Base-by-base conservation (phyloP, 2,888 invertebrate genomes). In the Parascotia fuliginaria region DNA sequence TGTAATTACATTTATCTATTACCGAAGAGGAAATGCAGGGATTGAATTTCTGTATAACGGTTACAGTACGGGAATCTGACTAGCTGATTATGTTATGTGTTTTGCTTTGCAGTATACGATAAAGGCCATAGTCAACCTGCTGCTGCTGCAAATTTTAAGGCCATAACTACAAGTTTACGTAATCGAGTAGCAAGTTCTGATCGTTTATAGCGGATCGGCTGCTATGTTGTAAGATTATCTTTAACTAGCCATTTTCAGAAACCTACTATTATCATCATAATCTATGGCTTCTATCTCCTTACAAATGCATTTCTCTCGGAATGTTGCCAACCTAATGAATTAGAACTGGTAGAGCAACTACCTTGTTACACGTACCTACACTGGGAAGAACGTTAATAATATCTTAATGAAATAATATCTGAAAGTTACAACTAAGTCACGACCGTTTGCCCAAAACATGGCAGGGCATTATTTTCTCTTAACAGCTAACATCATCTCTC, bases 131-230 rank as follows among this genome's bases (percentile, higher is more conserved):
- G 19, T 5, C 19, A 5, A 19, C 19, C 19, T n/a, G n/a, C 19
- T 19, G 58, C 53, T 64, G 85, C 87, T 85, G 73, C 70, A 70
- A 81, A 87, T 87, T 84, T 85, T 75, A 77, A 77, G 77, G 70
- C 76, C 67, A 70, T 79, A 81, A 76, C 77, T 74, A 71, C 74
- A 70, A 73, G 72, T 69, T 71, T 73, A 73, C 80, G 83, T 89
- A 87, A 85, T 83, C 69, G 77, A 81, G 85, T 79, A 84, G 77
- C 77, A 72, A 67, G 37, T 68, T 65, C 65, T 41, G 61, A 56
- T 65, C 61, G 63, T 65, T 73, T 70, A 62, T 75, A 75, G 73
- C 75, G 74, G 76, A 77, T 75, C 73, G 53, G 52, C 59, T 61
- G 54, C 60, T 51, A 47, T 49, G 57, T 55, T 36, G 47, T 54